Evolutionary conservation across 2,888 invertebrate species (phyloP), one percentile per base, ranked within the genome.

Genomic region (Adineta ricciae): DNA sequence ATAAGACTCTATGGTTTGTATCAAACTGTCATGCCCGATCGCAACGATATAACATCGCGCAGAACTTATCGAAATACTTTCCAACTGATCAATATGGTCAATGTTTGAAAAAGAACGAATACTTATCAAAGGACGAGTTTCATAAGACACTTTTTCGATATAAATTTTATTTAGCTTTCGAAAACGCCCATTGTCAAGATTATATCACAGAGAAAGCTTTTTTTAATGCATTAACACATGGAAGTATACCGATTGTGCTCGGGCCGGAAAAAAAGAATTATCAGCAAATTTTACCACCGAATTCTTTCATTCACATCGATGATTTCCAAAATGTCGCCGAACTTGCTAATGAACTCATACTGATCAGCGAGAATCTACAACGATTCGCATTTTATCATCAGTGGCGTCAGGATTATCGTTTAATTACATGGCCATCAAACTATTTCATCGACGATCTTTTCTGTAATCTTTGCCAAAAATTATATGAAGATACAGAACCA

Each of bases 121-220:
- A 38, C 36, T 16, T 36, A 24, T 56, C 83, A 50, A 19, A 41
- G 11, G 50, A 56, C 24, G 64, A 83, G 16, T 85, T 83, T 50
- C 83, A 85, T 83, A 27, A 49, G 83, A 49, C 49, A 21, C 16
- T 78, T 27, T 83, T 85, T 7, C 41, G 27, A 27, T 50, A 85
- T 21, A 85, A 83, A 78, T 85, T 85, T 52, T 85, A 83, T 83
- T 83, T 85, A 46, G 83, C 85, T n/a, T 83, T 85, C 32, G 85
- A 85, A 52, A 85, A 85, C 32, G 11, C 83, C 24, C 41, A 85
- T 54, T 85, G 85, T 78, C 46, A 73, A 27, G 85, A 85, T 83
- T 85, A 85, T 73, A 83, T 85, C 8, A 85, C 85, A 7, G 85
- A 85, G 78, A 85, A 85, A 54, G 32, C 41, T 27, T 85, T 83